phyloP scores from a whole-genome alignment of 2,888 invertebrate genomes.

The Malthinus seriepunctatus region DNA sequence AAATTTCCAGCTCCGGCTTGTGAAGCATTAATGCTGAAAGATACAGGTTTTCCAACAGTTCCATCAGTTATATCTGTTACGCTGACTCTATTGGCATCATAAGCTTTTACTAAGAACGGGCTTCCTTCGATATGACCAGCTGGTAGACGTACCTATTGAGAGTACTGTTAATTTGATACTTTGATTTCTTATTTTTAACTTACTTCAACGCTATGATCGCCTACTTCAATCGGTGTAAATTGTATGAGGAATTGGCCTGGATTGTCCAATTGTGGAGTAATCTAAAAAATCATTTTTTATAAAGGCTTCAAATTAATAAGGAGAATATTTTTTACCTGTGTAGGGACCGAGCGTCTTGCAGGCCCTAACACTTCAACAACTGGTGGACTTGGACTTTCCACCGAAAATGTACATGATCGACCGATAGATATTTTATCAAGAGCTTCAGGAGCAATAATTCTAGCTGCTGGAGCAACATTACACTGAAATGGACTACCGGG shows the following conservation, averaged over 20 bases:
- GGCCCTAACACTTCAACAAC: conserved; percentile 81
- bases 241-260: conserved; percentile 54
- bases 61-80: conserved; percentile 92
- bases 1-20: conserved; percentile 91
- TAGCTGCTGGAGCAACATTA: conserved; percentile 78
- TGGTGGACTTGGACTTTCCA: conserved; percentile 83
- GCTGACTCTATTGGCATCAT: conserved; percentile 92
- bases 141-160: conserved; percentile 55
- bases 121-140: conserved; percentile 91
- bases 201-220: conserved; percentile 91
- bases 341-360: conserved; percentile 70
- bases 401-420: conserved; percentile 79
- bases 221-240: conserved; percentile 87
- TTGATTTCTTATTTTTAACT: conserved; percentile 38
- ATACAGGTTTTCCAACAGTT: conserved; percentile 89
- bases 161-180: background rate
- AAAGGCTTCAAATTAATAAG: background rate
- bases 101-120: conserved; percentile 94
- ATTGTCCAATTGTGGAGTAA: conserved; percentile 53
- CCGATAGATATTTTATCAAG: conserved; percentile 90
- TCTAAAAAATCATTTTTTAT: conserved; percentile 35
- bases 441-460: conserved; percentile 81
- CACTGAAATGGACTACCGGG: conserved; percentile 88
- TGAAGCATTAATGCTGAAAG: conserved; percentile 87
- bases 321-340: conserved; percentile 62